A percentile compares a stretch with the other conserved stretches of the same genome.
phyloP scores from a whole-genome alignment of 2,888 invertebrate species.

The Pasiphila rectangulata region DNA sequence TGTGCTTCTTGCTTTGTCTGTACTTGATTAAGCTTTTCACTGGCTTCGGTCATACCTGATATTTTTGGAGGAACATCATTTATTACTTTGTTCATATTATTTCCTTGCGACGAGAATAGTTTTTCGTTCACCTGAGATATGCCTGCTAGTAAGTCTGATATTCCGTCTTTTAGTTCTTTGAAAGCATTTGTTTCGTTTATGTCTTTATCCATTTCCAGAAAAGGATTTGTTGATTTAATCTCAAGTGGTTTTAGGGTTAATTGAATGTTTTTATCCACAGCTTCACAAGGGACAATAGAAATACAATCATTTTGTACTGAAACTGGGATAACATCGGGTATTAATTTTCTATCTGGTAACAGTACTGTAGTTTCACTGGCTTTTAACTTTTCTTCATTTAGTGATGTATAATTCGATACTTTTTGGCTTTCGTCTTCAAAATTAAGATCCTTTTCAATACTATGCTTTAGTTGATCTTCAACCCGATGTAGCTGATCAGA shows the following conservation, averaged over 20 bases:
- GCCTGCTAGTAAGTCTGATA: constrained; percentile 75
- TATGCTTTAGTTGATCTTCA: constrained; percentile 73
- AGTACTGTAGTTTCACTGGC: constrained; percentile 54
- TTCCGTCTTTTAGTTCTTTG: constrained; percentile 75
- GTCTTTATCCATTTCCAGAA: constrained; percentile 64
- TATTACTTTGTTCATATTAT: constrained; percentile 35
- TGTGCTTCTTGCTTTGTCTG: constrained; percentile 49
- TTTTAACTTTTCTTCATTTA: constrained; percentile 50
- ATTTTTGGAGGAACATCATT: constrained; percentile 40
- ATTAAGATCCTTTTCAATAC: constrained; percentile 70
- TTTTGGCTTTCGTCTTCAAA: constrained; percentile 61
- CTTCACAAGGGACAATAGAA: constrained; percentile 38
- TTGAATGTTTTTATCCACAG: constrained; percentile 31
- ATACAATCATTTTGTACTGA: constrained; percentile 54
- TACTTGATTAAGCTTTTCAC: constrained; percentile 58
- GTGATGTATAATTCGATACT: constrained; percentile 49
- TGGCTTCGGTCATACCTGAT: constrained; percentile 55
- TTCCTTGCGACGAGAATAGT: constrained; percentile 56
- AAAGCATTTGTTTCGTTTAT: constrained; percentile 74
- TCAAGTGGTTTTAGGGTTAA: constrained; percentile 36
- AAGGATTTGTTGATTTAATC: constrained; percentile 64
- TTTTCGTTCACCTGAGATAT: constrained; percentile 76
- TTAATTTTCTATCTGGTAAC: constrained; percentile 49
- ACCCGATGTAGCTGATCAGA: constrained; percentile 74
- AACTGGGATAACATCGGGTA: constrained; percentile 51